Evolutionary conservation across 2,113 vertebrate genomes (phyloP).

Genomic region (Cryptomyrus ogoouensis): DNA sequence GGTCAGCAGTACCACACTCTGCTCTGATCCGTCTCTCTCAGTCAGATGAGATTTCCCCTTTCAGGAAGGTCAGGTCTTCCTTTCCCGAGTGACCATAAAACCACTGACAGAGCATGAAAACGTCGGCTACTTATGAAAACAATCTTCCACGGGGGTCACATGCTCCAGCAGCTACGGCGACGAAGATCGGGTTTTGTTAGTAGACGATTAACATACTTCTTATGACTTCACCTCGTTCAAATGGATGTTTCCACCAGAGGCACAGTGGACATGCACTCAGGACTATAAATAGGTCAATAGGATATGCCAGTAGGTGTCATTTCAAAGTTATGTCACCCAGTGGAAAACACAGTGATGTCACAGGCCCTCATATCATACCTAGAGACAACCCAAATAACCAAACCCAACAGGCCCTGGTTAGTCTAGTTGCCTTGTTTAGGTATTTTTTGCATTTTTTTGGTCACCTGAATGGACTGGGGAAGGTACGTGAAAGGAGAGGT

Average conservation of each 20-base stretch:
- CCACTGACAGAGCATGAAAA: not conserved
- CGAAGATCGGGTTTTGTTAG: not conserved
- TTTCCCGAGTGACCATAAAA: not conserved
- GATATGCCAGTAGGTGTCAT: not conserved
- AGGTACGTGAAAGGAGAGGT: not conserved
- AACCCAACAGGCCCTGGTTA: not conserved
- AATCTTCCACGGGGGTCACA: not conserved
- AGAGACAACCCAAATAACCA: not conserved
- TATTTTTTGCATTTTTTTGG: not conserved
- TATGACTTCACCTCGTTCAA: not conserved
- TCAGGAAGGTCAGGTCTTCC: not conserved
- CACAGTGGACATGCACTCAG: not conserved
- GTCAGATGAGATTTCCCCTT: not conserved
- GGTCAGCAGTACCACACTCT: not conserved
- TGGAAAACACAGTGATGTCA: not conserved
- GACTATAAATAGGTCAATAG: not conserved
- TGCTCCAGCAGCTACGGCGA: not conserved
- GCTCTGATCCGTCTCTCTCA: not conserved
- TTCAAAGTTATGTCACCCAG: not conserved
- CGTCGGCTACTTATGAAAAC: not conserved
- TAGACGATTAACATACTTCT: not conserved
- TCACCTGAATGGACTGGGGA: not conserved
- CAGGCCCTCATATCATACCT: not conserved
- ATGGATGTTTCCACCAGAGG: not conserved
- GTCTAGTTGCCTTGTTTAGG: not conserved